A percentile compares a stretch with the other conserved stretches of the same genome.
Evolutionary conservation across 2,113 vertebrate genomes (phyloP).

Genomic region (Chaetura pelagica): DNA sequence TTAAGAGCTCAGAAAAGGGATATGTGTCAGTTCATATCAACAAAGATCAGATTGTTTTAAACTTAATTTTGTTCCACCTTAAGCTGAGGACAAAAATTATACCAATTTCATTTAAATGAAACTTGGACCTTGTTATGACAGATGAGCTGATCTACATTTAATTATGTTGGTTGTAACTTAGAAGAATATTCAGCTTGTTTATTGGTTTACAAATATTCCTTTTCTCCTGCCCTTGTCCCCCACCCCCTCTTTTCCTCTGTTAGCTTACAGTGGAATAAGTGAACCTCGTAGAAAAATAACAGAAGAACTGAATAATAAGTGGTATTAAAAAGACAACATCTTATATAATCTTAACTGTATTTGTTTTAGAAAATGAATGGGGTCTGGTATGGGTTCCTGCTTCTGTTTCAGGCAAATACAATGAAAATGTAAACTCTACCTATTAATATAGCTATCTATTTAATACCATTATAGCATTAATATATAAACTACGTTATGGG

Average conservation of each 20-base stretch:
- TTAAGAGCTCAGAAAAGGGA: not conserved
- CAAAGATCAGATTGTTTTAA: not conserved
- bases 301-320: not conserved
- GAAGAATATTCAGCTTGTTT: not conserved
- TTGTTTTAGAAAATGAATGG: constrained; percentile 2
- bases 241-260: fast-evolving
- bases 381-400: not conserved
- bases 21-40: not conserved
- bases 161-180: not conserved
- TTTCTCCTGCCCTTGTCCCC: not conserved
- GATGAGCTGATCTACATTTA: not conserved
- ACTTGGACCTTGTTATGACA: not conserved
- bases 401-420: not conserved
- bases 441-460: not conserved
- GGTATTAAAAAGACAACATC: not conserved
- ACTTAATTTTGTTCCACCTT: not conserved
- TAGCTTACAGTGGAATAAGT: not conserved
- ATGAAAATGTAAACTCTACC: not conserved
- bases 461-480: not conserved
- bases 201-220: not conserved
- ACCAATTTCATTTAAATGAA: not conserved
- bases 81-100: not conserved
- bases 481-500: not conserved
- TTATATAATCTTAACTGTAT: not conserved
- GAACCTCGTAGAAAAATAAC: not conserved